phyloP scores from a whole-genome alignment of 2,888 invertebrate species.

The Idaea aversata region DNA sequence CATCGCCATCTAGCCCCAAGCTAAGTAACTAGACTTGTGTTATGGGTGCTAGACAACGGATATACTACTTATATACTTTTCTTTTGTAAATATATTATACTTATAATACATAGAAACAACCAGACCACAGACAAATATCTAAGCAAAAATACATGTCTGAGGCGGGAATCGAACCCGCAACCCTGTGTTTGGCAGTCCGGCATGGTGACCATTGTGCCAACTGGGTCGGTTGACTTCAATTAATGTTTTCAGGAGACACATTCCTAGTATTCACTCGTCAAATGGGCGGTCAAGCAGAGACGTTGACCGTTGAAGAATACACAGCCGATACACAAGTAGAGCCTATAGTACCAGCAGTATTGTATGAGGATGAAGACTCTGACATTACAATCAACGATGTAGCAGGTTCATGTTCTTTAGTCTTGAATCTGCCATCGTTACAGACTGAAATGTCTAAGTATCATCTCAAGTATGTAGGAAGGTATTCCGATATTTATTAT shows the following conservation, averaged over 20 bases:
- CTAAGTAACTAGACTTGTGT: too few species aligned
- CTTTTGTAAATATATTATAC: too few species aligned
- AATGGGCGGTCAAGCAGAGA: constrained; percentile 38
- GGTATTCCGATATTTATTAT: constrained; percentile 31
- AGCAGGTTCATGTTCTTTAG: constrained; percentile 51
- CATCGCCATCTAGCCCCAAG: too few species aligned
- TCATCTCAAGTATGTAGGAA: constrained; percentile 43
- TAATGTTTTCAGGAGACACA: constrained; percentile 48
- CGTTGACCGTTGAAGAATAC: constrained; percentile 52
- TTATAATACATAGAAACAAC: too few species aligned
- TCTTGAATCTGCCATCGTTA: constrained; percentile 45
- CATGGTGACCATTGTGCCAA: too few species aligned
- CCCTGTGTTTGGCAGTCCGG: too few species aligned
- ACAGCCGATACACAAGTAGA: constrained; percentile 26
- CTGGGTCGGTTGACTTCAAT: too few species aligned
- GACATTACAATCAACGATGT: constrained; percentile 52
- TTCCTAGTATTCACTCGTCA: constrained; percentile 54
- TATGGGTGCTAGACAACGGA: too few species aligned
- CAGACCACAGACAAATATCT: too few species aligned
- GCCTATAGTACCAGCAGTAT: constrained; percentile 25
- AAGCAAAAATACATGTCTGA: too few species aligned
- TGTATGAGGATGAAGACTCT: constrained; percentile 39
- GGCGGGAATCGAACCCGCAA: too few species aligned
- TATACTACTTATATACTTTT: too few species aligned
- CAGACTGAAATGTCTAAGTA: constrained; percentile 40